Evolutionary conservation across 2,888 invertebrate genomes (phyloP).

Genomic region (Athetis lepigone): DNA sequence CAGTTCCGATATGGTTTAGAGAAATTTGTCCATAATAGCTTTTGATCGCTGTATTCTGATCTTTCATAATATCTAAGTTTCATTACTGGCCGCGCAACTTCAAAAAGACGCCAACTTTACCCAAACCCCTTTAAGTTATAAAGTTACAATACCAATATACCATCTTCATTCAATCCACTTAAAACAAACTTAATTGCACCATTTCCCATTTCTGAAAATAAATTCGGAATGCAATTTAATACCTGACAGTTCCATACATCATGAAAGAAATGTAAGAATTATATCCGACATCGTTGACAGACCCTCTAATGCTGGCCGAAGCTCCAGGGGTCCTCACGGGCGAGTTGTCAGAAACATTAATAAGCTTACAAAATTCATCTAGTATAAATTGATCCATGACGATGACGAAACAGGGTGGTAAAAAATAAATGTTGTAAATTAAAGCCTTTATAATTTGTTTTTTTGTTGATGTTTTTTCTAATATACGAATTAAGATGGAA

Average conservation of each 20-base stretch:
- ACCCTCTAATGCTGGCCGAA: constrained; percentile 72
- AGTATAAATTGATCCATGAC: constrained; percentile 24
- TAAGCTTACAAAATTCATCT: constrained; percentile 47
- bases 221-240: constrained; percentile 59
- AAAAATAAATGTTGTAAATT: too few relatives aligned
- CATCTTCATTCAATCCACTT: neutral
- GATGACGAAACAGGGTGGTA: neutral
- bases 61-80: too few relatives aligned
- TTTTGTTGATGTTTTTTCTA: too few relatives aligned
- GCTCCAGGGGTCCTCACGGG: constrained; percentile 52
- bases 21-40: too few relatives aligned
- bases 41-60: too few relatives aligned
- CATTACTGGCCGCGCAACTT: too few relatives aligned
- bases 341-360: constrained; percentile 67
- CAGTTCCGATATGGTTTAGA: too few relatives aligned
- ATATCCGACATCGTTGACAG: constrained; percentile 72
- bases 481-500: too few relatives aligned
- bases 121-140: too few relatives aligned
- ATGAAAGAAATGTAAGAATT: constrained; percentile 61
- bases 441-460: too few relatives aligned
- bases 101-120: too few relatives aligned
- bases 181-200: constrained; percentile 29
- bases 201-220: constrained; percentile 33
- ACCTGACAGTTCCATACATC: constrained; percentile 63
- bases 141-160: too few relatives aligned